Evolutionary conservation across 2,797 vertebrate species (phyloP).

Genomic region (Phataginus tetradactyla): DNA sequence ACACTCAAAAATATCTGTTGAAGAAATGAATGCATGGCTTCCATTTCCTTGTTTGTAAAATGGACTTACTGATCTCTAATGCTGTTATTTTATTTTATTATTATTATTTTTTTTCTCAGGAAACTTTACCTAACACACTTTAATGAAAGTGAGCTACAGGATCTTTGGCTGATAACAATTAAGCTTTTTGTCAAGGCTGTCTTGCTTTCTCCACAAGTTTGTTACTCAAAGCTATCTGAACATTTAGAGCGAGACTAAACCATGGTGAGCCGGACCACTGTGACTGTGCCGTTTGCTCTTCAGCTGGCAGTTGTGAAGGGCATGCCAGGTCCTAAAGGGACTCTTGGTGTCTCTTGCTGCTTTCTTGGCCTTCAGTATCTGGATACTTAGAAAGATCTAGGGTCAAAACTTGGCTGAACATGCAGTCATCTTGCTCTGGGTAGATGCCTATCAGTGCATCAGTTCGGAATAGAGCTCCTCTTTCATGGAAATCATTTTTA

Average conservation of each 20-base stretch:
- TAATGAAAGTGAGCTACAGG: background rate
- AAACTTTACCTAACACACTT: background rate
- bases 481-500: too few relatives aligned
- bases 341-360: background rate
- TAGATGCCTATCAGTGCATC: too few relatives aligned
- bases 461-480: too few relatives aligned
- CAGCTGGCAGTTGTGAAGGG: background rate
- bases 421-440: slow-evolving; percentile 87
- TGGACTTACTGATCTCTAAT: background rate
- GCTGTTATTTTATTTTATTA: too few relatives aligned
- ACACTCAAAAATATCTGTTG: background rate
- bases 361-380: slow-evolving; percentile 76
- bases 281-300: background rate
- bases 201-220: background rate
- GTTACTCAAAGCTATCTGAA: background rate
- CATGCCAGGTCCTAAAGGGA: background rate
- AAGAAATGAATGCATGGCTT: background rate
- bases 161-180: background rate
- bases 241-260: background rate
- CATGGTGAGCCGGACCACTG: background rate
- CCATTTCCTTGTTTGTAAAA: background rate
- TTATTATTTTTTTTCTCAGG: too few relatives aligned
- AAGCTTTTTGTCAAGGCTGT: background rate
- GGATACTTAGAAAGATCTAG: slow-evolving; percentile 92
- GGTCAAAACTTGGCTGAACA: slow-evolving; percentile 92